Percentiles rank a stretch among this genome's conserved stretches.
Evolutionary conservation across 2,113 vertebrate species (phyloP).

Genomic region (Platycercus adscitus): DNA sequence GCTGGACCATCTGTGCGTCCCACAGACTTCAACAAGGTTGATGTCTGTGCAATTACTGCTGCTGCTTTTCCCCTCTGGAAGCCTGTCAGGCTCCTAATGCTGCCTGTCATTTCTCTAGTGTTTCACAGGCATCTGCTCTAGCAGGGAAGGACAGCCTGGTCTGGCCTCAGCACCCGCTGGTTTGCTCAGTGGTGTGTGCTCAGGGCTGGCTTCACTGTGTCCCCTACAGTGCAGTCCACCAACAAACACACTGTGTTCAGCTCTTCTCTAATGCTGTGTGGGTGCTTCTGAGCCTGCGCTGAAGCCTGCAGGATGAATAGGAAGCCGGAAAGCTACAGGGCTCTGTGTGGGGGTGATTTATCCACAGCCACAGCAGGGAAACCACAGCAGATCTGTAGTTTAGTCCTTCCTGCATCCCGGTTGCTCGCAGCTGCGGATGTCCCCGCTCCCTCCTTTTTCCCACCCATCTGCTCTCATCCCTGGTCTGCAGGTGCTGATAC

Average conservation of each 20-base stretch:
- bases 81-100: background rate
- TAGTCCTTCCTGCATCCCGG: background rate
- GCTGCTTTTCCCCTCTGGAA: background rate
- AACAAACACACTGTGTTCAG: background rate
- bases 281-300: background rate
- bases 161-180: fast-evolving
- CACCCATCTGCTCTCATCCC: background rate
- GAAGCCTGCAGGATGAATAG: background rate
- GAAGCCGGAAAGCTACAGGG: background rate
- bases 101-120: background rate
- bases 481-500: background rate
- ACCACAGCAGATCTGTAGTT: background rate
- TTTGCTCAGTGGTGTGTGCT: background rate
- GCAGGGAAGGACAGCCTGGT: background rate
- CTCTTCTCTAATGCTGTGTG: background rate
- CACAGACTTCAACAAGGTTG: background rate
- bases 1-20: background rate
- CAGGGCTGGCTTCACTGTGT: background rate
- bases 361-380: background rate
- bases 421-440: background rate
- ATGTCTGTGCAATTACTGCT: background rate
- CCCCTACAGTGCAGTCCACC: background rate
- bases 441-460: background rate
- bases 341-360: background rate
- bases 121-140: background rate